These are phyloP conservation scores for Microctenopoma stevenorrisi DNA, from an alignment of 2,797 vertebrate species.

Conservation along the genomic window DNA sequence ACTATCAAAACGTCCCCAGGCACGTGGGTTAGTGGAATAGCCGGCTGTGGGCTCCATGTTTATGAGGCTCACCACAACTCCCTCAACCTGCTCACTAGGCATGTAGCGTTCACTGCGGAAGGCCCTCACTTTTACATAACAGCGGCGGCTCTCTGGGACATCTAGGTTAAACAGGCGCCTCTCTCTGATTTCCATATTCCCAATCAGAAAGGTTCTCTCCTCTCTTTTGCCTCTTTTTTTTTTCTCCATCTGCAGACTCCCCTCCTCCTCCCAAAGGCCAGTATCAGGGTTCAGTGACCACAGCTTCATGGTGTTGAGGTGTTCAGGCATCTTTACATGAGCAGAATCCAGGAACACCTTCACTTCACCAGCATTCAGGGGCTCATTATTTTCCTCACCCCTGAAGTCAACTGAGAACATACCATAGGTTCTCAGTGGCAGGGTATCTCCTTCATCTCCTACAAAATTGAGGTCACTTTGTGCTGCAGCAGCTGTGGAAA, in stretches of 20 bases:
- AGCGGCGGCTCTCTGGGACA: slow-evolving; percentile 94
- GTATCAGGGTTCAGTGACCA: slow-evolving; percentile 98
- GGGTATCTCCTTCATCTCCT: slow-evolving; percentile 89
- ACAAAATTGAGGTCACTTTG: slow-evolving; percentile 97
- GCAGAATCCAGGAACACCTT: slow-evolving; percentile 92
- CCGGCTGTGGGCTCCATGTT: slow-evolving; percentile 94
- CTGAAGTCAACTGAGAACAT: slow-evolving; percentile 99
- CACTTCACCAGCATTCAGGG: slow-evolving; percentile 93
- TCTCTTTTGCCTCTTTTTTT: slow-evolving; percentile 90
- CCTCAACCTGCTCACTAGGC: slow-evolving; percentile 94
- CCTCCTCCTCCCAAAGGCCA: slow-evolving; percentile 97
- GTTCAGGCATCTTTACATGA: slow-evolving; percentile 93
- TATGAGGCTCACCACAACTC: slow-evolving; percentile 93
- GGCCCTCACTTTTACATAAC: slow-evolving; percentile 93
- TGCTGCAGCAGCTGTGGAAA: slow-evolving; percentile 88
- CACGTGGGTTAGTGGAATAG: slow-evolving; percentile 93
- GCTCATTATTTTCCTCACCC: slow-evolving; percentile 85
- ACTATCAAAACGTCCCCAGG: slow-evolving; percentile 97
- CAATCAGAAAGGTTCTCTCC: slow-evolving; percentile 94
- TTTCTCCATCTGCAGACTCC: slow-evolving; percentile 87
- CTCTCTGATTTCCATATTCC: slow-evolving; percentile 98
- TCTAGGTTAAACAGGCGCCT: slow-evolving; percentile 96
- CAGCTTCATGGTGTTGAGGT: slow-evolving; percentile 92
- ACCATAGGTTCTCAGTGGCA: slow-evolving; percentile 94
- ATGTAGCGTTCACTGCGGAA: slow-evolving; percentile 95